phyloP scores from a whole-genome alignment of 2,797 vertebrate genomes.

The Zalophus californianus region DNA sequence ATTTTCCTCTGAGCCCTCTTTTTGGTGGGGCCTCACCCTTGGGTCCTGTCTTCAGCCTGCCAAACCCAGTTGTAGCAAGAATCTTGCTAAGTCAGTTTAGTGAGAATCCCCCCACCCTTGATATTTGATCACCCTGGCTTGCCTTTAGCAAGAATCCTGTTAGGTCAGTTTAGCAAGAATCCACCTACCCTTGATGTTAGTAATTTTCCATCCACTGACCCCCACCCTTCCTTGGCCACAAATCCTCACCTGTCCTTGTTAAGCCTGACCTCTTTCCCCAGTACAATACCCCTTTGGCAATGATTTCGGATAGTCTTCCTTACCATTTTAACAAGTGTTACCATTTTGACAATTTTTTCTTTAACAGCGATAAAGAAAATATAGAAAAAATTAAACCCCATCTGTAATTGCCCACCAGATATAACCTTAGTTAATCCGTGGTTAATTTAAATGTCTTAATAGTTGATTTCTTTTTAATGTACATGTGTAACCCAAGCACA shows the following conservation, averaged over 20 bases:
- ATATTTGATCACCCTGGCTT: not conserved
- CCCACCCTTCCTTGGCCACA: not conserved
- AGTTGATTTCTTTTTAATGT: not conserved
- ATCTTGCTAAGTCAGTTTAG: slow-evolving; percentile 2
- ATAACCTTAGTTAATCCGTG: not conserved
- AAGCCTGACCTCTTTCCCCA: not conserved
- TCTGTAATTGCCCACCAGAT: not conserved
- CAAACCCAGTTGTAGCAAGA: not conserved
- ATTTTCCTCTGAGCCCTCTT: not conserved
- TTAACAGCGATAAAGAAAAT: not conserved
- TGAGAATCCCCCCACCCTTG: not conserved
- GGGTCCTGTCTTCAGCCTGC: not conserved
- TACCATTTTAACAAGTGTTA: slow-evolving; percentile 14
- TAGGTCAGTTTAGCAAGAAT: slow-evolving; percentile 12
- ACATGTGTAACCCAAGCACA: not conserved
- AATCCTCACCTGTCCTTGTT: not conserved
- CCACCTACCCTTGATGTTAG: not conserved
- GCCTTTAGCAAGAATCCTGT: slow-evolving; percentile 9
- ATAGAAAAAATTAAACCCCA: not conserved
- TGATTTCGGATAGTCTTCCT: not conserved
- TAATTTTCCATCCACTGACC: not conserved
- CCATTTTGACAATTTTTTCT: not conserved
- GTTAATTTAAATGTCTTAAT: not conserved
- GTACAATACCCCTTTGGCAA: not conserved
- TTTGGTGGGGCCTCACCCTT: not conserved